A percentile compares a stretch with the other conserved stretches of the same genome.
Evolutionary conservation across 1,140 invertebrate genomes (phyloP).

Genomic region (Penaeus japonicus): DNA sequence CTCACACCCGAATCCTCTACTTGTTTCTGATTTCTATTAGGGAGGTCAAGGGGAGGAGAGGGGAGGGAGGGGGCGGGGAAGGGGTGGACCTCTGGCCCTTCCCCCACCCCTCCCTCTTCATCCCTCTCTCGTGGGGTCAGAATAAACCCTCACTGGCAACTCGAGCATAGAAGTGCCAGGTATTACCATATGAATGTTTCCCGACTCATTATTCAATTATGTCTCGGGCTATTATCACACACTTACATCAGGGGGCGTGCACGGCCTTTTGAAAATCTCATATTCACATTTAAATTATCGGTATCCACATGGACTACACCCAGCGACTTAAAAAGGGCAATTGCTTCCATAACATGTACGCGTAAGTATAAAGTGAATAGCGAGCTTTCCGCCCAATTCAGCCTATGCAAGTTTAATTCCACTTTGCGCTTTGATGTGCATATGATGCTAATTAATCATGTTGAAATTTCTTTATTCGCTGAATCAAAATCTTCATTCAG

Average conservation of each 20-base stretch:
- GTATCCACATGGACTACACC: conserved; percentile 33
- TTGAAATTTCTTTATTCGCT: conserved; percentile 52
- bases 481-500: conserved; percentile 47
- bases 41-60: too few relatives aligned
- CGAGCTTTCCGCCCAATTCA: conserved; percentile 20
- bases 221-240: conserved; percentile 21
- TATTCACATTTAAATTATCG: conserved; percentile 49
- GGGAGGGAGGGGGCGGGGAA: too few relatives aligned
- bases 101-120: not conserved
- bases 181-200: conserved; percentile 48
- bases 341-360: conserved; percentile 43
- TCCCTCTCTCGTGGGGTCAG: not conserved
- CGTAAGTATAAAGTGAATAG: conserved; percentile 32
- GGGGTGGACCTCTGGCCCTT: not conserved
- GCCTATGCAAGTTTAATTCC: conserved; percentile 48
- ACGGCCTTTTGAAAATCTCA: conserved; percentile 31
- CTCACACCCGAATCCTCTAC: too few relatives aligned
- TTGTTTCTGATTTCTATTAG: too few relatives aligned
- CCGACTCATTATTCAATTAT: conserved; percentile 48
- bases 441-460: conserved; percentile 49
- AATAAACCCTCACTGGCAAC: conserved; percentile 9
- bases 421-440: conserved; percentile 38
- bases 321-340: conserved; percentile 20
- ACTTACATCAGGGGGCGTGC: conserved; percentile 35
- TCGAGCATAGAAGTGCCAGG: conserved; percentile 23